Evolutionary conservation across 2,797 vertebrate genomes (phyloP).

Genomic region (Neostethus bicornis): DNA sequence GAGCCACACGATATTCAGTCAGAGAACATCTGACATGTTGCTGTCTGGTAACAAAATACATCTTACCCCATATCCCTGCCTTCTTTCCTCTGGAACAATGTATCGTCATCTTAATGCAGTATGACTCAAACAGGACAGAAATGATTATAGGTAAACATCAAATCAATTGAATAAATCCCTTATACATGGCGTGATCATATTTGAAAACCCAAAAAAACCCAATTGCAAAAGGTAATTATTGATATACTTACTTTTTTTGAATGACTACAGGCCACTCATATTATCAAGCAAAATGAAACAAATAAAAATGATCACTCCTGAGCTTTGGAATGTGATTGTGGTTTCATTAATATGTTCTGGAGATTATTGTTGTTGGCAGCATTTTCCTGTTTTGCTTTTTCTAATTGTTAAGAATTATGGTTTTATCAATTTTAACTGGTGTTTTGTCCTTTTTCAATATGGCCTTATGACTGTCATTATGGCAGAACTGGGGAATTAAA

Average conservation of each 20-base stretch:
- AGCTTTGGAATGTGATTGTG: conserved; percentile 11
- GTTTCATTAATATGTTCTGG: conserved; percentile 6
- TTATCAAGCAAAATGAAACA: not conserved
- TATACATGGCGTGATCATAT: not conserved
- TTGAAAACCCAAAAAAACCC: not conserved
- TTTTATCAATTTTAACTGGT: conserved; percentile 9
- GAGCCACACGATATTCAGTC: conserved; percentile 1
- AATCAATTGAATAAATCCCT: not conserved
- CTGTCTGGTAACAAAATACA: conserved; percentile 23
- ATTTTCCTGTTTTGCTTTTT: conserved; percentile 19
- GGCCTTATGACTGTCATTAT: not conserved
- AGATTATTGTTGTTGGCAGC: conserved; percentile 20
- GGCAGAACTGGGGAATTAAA: not conserved
- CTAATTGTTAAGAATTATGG: conserved; percentile 2
- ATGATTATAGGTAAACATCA: too few species aligned
- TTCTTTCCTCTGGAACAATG: not conserved
- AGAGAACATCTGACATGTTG: conserved; percentile 24
- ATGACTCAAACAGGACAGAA: not conserved
- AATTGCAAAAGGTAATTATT: too few species aligned
- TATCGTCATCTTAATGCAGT: not conserved
- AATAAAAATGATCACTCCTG: conserved; percentile 4
- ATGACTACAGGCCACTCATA: not conserved
- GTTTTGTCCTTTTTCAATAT: not conserved
- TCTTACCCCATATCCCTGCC: not conserved
- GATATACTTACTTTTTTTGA: not conserved